A percentile compares a stretch with the other conserved stretches of the same genome.
Conservation (phyloP, 2,797 vertebrate species). For the Melopsittacus undulatus region DNA sequence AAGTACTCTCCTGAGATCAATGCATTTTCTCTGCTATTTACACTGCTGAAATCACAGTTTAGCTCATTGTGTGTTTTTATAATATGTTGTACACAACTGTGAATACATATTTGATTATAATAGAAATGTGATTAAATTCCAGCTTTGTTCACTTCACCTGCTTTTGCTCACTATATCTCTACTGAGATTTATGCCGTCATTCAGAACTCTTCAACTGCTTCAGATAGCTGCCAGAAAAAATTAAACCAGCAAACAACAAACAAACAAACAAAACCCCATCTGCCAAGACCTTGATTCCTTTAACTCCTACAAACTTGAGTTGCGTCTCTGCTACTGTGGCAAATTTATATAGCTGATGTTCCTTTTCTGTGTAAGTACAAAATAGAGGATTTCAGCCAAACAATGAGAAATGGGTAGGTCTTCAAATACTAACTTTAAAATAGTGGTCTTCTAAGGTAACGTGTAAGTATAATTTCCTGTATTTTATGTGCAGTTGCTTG, state of each 20-base stretch:
- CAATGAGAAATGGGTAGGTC: fast-evolving
- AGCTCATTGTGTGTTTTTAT: constrained; percentile 46
- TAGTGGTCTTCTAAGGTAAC: background rate
- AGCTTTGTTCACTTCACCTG: constrained; percentile 63
- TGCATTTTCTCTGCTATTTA: constrained; percentile 59
- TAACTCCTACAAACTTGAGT: background rate
- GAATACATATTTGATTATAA: constrained; percentile 61
- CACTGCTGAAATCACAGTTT: constrained; percentile 51
- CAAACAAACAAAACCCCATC: constrained; percentile 43
- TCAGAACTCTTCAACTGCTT: constrained; percentile 44
- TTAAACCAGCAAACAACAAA: constrained; percentile 28
- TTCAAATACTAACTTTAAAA: background rate
- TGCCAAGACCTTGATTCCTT: constrained; percentile 34
- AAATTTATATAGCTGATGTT: background rate
- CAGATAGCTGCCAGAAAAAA: constrained; percentile 48
- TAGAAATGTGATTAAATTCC: constrained; percentile 65
- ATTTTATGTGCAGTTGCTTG: background rate
- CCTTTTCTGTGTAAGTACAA: background rate
- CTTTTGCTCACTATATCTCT: constrained; percentile 19
- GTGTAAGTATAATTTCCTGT: background rate
- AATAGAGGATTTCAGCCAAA: background rate
- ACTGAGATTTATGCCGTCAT: constrained; percentile 20
- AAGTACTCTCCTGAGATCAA: constrained; percentile 49
- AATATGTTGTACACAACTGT: constrained; percentile 47
- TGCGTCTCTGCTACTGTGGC: constrained; percentile 10